Conservation (phyloP, 2,888 invertebrate species). For the Cheilosia soror region DNA sequence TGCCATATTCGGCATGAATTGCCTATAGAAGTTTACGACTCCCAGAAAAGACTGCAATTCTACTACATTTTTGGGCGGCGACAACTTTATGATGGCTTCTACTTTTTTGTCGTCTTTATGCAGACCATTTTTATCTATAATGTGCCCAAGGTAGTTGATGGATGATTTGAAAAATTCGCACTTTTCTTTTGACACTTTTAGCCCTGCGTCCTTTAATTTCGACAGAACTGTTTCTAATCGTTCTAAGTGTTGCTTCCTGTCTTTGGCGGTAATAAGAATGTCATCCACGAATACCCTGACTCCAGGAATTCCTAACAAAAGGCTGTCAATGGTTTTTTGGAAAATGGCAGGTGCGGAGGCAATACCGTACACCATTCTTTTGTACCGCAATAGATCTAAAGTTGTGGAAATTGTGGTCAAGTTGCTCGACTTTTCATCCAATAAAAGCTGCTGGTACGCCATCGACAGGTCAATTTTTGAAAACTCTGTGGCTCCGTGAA, state of each 20-base stretch:
- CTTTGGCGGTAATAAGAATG: background rate
- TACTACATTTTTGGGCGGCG: slow-evolving; percentile 16
- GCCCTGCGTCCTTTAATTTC: slow-evolving; percentile 38
- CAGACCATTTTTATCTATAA: slow-evolving; percentile 20
- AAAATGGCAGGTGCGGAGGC: slow-evolving; percentile 60
- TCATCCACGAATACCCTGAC: background rate
- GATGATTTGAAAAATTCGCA: slow-evolving; percentile 26
- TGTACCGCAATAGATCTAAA: slow-evolving; percentile 56
- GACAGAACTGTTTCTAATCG: slow-evolving; percentile 19
- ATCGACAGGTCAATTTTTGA: no score
- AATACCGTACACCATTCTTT: slow-evolving; percentile 78
- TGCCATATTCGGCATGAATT: slow-evolving; percentile 78
- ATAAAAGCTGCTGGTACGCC: slow-evolving; percentile 34
- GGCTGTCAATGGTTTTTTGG: slow-evolving; percentile 78
- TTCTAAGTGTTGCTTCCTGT: slow-evolving; percentile 31
- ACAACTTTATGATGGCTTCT: slow-evolving; percentile 18
- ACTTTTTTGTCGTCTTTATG: slow-evolving; percentile 35
- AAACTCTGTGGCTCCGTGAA: no score
- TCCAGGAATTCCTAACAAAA: slow-evolving; percentile 72
- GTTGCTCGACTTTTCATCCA: slow-evolving; percentile 77
- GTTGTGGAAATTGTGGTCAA: slow-evolving; percentile 77
- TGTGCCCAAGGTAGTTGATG: slow-evolving; percentile 77
- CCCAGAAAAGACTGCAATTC: slow-evolving; percentile 75
- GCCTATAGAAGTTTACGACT: slow-evolving; percentile 79
- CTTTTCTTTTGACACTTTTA: slow-evolving; percentile 75